Conservation (phyloP, 1,140 invertebrate genomes). For the Orchestia grillus region DNA sequence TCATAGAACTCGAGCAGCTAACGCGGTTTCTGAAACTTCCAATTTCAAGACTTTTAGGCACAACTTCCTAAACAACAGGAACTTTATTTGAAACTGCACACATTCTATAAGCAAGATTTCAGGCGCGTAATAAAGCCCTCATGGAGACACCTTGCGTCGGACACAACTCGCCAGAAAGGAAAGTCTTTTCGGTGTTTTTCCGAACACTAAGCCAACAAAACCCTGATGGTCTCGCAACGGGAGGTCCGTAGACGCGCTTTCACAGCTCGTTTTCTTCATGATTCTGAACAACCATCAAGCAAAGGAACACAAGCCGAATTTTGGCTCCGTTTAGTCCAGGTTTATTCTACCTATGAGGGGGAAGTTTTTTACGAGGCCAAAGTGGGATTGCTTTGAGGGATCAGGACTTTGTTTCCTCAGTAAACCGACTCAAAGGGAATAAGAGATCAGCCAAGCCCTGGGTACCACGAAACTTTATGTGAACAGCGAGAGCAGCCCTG, state of each 20-base stretch:
- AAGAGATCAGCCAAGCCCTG: neutral
- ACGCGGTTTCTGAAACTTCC: too few species aligned
- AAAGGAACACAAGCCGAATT: neutral
- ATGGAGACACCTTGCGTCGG: neutral
- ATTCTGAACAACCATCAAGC: neutral
- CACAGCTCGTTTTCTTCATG: neutral
- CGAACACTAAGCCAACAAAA: neutral
- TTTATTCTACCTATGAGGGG: neutral
- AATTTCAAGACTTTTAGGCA: too few species aligned
- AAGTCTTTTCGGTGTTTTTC: neutral
- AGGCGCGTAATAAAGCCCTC: neutral
- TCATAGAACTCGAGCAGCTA: too few species aligned
- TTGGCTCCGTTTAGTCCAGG: neutral
- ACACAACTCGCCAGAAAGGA: neutral
- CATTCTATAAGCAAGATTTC: neutral
- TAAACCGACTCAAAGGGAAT: neutral
- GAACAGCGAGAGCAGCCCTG: neutral
- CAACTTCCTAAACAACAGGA: too few species aligned
- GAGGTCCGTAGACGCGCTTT: neutral
- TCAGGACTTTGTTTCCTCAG: neutral
- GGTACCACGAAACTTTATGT: neutral
- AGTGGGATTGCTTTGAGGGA: conserved; percentile 6
- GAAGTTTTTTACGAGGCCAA: neutral
- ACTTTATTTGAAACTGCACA: neutral
- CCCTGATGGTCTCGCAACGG: neutral